Conservation (phyloP, 23 tunicate species). For the Diplosoma virens region DNA sequence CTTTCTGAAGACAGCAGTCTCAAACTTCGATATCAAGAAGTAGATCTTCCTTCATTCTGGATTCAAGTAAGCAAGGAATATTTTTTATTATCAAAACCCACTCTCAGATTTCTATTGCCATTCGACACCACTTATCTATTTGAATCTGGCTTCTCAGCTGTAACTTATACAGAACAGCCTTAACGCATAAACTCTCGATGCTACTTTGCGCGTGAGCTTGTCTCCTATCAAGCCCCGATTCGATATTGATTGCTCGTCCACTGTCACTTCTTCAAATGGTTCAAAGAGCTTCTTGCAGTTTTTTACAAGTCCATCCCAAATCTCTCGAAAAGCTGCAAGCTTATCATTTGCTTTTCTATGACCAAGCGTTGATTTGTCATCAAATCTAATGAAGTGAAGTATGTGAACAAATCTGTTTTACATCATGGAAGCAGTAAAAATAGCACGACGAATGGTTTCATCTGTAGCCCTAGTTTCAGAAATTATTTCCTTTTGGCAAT, state of each 20-base stretch:
- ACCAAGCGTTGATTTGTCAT: conserved; percentile 2
- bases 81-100: too few relatives aligned
- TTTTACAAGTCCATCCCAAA: conserved; percentile 12
- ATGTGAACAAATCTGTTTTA: conserved; percentile 13
- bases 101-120: too few relatives aligned
- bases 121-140: too few relatives aligned
- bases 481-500: conserved; percentile 12
- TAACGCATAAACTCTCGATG: too few relatives aligned
- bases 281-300: conserved; percentile 13
- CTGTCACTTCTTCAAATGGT: conserved; percentile 12
- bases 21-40: too few relatives aligned
- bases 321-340: conserved; percentile 16
- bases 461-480: conserved; percentile 19
- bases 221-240: too few relatives aligned
- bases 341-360: conserved; percentile 4
- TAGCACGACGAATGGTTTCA: conserved; percentile 7
- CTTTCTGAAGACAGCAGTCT: too few relatives aligned
- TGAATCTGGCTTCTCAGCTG: too few relatives aligned
- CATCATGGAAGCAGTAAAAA: conserved; percentile 16
- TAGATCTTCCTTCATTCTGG: too few relatives aligned
- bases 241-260: not conserved
- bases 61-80: too few relatives aligned
- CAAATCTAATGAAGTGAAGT: conserved; percentile 17
- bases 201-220: too few relatives aligned
- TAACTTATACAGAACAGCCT: too few relatives aligned